These are phyloP conservation scores for Berghia stephanieae DNA, from an alignment of 1,140 invertebrate genomes.

Conservation along the genomic window DNA sequence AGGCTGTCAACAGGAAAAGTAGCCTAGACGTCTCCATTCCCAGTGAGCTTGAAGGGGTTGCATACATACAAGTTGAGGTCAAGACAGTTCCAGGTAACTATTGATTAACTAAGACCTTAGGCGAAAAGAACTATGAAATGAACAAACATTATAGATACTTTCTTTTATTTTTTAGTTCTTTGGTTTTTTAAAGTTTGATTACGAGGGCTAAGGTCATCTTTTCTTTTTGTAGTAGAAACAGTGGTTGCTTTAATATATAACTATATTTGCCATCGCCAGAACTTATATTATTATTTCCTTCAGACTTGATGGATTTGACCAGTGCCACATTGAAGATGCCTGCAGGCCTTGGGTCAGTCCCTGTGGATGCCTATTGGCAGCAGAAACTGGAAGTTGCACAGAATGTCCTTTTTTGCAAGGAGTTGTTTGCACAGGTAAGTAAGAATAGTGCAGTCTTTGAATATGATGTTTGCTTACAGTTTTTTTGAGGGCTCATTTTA, in stretches of 20 bases:
- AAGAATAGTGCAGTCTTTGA: no score
- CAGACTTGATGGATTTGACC: slow-evolving; percentile 67
- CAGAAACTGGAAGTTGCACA: slow-evolving; percentile 94
- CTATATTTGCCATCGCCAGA: not conserved
- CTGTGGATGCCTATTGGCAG: slow-evolving; percentile 88
- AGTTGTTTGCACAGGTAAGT: slow-evolving; percentile 86
- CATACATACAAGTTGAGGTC: slow-evolving; percentile 95
- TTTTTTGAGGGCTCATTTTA: no score
- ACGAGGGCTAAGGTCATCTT: no score
- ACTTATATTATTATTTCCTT: slow-evolving; percentile 28
- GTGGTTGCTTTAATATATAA: not conserved
- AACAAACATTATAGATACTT: no score
- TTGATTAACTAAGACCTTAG: no score
- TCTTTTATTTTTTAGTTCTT: no score
- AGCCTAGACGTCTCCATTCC: slow-evolving; percentile 90
- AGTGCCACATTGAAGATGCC: slow-evolving; percentile 66
- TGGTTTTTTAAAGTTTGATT: no score
- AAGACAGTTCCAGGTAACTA: slow-evolving; percentile 71
- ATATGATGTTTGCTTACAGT: no score
- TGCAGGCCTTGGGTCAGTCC: slow-evolving; percentile 68
- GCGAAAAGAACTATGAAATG: no score
- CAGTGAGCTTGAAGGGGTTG: slow-evolving; percentile 91
- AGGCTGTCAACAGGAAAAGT: slow-evolving; percentile 70
- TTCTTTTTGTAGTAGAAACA: no score
- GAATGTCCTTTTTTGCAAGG: slow-evolving; percentile 97